phyloP scores from a whole-genome alignment of 2,888 invertebrate genomes.

The Cephus pygmeus region DNA sequence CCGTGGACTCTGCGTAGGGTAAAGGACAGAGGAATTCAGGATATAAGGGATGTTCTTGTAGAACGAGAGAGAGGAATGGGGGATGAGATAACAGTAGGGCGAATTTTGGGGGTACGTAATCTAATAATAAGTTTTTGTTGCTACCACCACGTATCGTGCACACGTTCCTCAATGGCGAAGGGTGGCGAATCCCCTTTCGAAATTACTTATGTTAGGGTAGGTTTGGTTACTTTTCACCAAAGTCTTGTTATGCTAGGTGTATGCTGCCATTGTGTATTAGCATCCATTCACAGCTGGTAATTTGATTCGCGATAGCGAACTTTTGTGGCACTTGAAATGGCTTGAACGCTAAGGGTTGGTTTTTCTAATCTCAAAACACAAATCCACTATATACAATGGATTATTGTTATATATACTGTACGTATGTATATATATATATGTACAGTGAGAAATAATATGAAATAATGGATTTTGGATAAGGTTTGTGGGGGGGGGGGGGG shows the following conservation, averaged over 20 bases:
- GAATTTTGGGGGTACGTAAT: slow-evolving; percentile 52
- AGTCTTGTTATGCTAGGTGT: slow-evolving; percentile 24
- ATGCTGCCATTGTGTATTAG: slow-evolving; percentile 63
- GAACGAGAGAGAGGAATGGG: slow-evolving; percentile 9
- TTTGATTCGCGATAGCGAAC: slow-evolving; percentile 57
- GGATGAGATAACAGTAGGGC: slow-evolving; percentile 10
- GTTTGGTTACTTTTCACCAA: slow-evolving; percentile 18
- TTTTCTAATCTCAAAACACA: neutral
- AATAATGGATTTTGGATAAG: neutral
- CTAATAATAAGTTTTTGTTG: slow-evolving; percentile 64
- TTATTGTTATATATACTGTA: neutral
- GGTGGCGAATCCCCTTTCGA: slow-evolving; percentile 38
- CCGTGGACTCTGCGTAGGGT: slow-evolving; percentile 6
- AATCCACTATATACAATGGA: neutral
- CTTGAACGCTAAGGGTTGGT: neutral
- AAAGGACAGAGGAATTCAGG: slow-evolving; percentile 4
- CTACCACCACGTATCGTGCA: slow-evolving; percentile 49
- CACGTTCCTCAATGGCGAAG: slow-evolving; percentile 51
- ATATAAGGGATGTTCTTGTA: slow-evolving; percentile 11
- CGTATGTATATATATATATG: neutral
- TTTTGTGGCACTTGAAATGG: slow-evolving; percentile 27
- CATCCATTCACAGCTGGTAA: slow-evolving; percentile 64
- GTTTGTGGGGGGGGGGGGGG: too few species aligned
- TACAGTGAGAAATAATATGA: neutral
- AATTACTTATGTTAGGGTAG: slow-evolving; percentile 12